phyloP scores from a whole-genome alignment of 2,113 vertebrate genomes.

The Odocoileus hemionus region DNA sequence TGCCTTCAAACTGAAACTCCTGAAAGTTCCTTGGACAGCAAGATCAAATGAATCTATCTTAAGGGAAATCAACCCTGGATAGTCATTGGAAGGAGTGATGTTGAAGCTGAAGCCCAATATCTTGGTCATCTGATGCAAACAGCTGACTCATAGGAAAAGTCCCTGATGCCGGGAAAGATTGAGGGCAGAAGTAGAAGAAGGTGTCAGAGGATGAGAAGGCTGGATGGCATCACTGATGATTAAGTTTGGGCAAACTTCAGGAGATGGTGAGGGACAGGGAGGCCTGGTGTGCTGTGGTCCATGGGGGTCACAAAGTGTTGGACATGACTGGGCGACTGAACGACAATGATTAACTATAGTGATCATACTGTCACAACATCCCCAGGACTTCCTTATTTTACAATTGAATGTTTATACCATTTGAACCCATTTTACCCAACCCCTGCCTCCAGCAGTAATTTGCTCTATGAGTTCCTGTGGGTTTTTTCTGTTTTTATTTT shows the following conservation, averaged over 20 bases:
- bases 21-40: not conserved
- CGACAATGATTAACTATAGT: not conserved
- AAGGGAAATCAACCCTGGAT: not conserved
- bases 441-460: not conserved
- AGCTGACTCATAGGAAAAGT: not conserved
- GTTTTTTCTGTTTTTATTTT: not conserved
- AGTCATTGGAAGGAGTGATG: not conserved
- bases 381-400: not conserved
- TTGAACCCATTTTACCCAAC: not conserved
- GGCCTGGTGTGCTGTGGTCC: not conserved
- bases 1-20: not conserved
- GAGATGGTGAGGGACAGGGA: not conserved
- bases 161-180: not conserved
- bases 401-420: not conserved
- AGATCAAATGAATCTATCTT: not conserved
- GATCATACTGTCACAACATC: not conserved
- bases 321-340: rapidly evolving
- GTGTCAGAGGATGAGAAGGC: not conserved
- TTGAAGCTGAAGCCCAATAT: not conserved
- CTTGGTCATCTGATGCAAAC: not conserved
- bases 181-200: not conserved
- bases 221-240: not conserved
- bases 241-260: not conserved
- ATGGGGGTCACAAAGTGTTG: not conserved
- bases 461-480: not conserved